Conservation (phyloP, 2,888 invertebrate genomes). For the Pseudococcus viburni region DNA sequence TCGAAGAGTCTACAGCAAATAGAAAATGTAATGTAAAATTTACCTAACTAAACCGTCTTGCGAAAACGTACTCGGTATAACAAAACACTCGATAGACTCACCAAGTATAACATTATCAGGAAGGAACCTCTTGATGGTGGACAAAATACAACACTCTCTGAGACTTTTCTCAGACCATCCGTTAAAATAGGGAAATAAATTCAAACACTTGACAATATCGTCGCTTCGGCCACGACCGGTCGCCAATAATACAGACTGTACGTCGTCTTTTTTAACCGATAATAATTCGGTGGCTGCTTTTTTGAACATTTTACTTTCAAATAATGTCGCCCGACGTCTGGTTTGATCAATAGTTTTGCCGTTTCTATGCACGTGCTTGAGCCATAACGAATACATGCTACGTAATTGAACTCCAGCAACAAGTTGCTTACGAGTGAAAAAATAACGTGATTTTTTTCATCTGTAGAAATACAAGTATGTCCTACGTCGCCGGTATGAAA, state of each 20-base stretch:
- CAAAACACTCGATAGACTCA: constrained; percentile 24
- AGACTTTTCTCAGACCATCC: constrained; percentile 63
- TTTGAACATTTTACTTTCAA: constrained; percentile 62
- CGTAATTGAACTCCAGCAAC: background rate
- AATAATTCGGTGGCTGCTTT: constrained; percentile 66
- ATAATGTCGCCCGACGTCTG: background rate
- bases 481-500: background rate
- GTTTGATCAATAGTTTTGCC: constrained; percentile 43
- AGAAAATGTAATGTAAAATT: background rate
- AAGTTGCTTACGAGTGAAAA: background rate
- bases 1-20: constrained; percentile 41
- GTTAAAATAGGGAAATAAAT: constrained; percentile 61
- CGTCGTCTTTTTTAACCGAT: constrained; percentile 63
- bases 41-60: background rate
- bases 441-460: constrained; percentile 17
- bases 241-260: constrained; percentile 63
- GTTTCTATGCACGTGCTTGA: constrained; percentile 13
- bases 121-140: constrained; percentile 60
- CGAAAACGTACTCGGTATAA: background rate
- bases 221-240: constrained; percentile 57
- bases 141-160: constrained; percentile 61
- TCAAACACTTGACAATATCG: constrained; percentile 49
- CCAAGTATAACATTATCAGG: constrained; percentile 61
- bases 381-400: background rate
- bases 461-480: background rate